phyloP scores from a whole-genome alignment of 2,888 invertebrate genomes.

The Diplolepis rosae region DNA sequence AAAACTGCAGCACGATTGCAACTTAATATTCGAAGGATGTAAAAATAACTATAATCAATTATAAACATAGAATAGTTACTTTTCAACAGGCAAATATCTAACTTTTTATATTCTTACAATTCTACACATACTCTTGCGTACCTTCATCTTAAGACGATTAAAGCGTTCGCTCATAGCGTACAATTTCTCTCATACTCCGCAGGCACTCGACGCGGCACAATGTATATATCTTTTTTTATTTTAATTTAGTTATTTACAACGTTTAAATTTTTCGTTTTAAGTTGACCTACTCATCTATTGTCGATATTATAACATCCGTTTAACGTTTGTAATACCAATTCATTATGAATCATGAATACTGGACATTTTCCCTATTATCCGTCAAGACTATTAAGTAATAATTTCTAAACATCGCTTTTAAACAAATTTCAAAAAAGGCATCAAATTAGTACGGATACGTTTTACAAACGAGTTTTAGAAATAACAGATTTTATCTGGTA shows the following conservation, averaged over 20 bases:
- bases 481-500: not conserved
- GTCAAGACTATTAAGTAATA: conserved; percentile 49
- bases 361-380: conserved; percentile 51
- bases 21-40: conserved; percentile 59
- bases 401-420: conserved; percentile 29
- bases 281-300: conserved; percentile 20
- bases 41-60: conserved; percentile 67
- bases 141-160: conserved; percentile 29
- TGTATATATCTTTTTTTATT: conserved; percentile 50
- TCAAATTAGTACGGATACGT: conserved; percentile 16
- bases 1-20: conserved; percentile 48
- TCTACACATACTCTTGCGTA: conserved; percentile 45
- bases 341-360: conserved; percentile 58
- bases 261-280: conserved; percentile 35
- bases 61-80: conserved; percentile 68
- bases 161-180: conserved; percentile 38
- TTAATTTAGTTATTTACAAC: conserved; percentile 52
- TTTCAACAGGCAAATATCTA: conserved; percentile 68
- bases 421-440: conserved; percentile 22
- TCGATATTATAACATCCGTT: conserved; percentile 31
- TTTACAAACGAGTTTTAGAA: not conserved
- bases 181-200: conserved; percentile 46
- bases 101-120: conserved; percentile 53
- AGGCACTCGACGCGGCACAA: conserved; percentile 57
- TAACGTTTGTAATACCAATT: conserved; percentile 57